Evolutionary conservation across 2,888 invertebrate species (phyloP), one percentile per base, ranked within the genome.

Genomic region (Lagria hirta): DNA sequence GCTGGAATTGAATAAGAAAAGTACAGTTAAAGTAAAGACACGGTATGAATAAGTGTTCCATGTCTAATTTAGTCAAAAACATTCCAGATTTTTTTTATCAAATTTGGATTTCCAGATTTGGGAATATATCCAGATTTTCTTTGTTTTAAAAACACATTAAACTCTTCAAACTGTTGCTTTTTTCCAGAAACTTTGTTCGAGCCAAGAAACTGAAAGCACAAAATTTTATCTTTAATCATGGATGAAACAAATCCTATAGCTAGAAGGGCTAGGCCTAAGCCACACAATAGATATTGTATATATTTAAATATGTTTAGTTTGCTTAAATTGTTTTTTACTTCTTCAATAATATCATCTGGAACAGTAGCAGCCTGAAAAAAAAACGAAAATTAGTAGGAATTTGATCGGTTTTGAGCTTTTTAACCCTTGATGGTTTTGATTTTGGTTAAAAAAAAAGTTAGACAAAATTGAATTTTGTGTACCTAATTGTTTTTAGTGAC

Each of bases 341-440:
- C 17, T 8, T 26, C 30, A 3, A 43, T 16, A 5, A 51, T 34
- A 10, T 21, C 2, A 5, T 23, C 14, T 7, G 51, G 62, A 11
- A 63, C 33, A 6, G 36, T 43, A 2, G 52, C 58, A 4, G 59
- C 57, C 60, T 62, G 30, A 32, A 44, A 44, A 6, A 16, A 4
- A 12, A 20, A 18, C 14, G 15, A 8, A 26, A 27, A 28, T 20
- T n/a, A 20, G 20, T 16, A 3, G n/a, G 10, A 29, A 15, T 10
- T 15, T n/a, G 8, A 14, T n/a, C 13, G 2, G 1, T 2, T n/a
- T n/a, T n/a, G n/a, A n/a, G n/a, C n/a, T 6, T 18, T 18, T 18
- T 5, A 18, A 18, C 7, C 5, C 7, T 18, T 18, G 20, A 18
- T 18, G 20, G 20, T 18, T 18, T 5, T 18, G 7, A 5, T 18